These are phyloP conservation scores for Apaloderma vittatum DNA, from an alignment of 2,113 vertebrate genomes.

Conservation along the genomic window DNA sequence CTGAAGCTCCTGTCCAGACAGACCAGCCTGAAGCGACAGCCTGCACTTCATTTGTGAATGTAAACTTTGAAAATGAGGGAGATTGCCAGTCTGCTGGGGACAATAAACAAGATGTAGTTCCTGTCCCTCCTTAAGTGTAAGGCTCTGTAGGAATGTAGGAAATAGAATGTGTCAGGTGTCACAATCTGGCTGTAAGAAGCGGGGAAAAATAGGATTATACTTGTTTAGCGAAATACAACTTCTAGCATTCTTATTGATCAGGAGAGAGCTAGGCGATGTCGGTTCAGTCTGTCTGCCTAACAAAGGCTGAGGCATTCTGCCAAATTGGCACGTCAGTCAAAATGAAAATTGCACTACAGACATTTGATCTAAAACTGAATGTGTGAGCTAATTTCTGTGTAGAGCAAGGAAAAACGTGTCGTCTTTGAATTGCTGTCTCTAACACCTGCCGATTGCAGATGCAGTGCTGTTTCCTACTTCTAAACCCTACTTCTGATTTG, in stretches of 20 bases:
- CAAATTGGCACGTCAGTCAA: slow-evolving; percentile 2
- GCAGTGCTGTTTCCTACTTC: slow-evolving; percentile 6
- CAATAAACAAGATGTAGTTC: slow-evolving; percentile 81
- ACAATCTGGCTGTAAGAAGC: slow-evolving; percentile 8
- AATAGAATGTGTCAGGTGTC: slow-evolving; percentile 14
- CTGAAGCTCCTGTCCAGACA: slow-evolving; percentile 70
- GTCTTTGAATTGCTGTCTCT: slow-evolving; percentile 18
- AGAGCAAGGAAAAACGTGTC: slow-evolving; percentile 34
- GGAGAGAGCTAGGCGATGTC: slow-evolving; percentile 27
- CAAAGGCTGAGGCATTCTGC: slow-evolving; percentile 40
- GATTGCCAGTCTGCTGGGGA: slow-evolving; percentile 74
- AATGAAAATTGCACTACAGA: slow-evolving; percentile 55
- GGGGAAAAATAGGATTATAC: slow-evolving; percentile 62
- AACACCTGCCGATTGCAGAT: slow-evolving; percentile 29
- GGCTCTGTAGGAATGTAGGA: slow-evolving; percentile 16
- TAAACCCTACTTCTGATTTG: slow-evolving; percentile 32
- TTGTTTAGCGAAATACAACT: slow-evolving; percentile 62
- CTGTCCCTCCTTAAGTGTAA: slow-evolving; percentile 83
- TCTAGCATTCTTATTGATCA: slow-evolving; percentile 67
- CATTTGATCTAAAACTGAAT: slow-evolving; percentile 9
- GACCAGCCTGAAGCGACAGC: slow-evolving; percentile 76
- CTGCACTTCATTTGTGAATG: slow-evolving; percentile 76
- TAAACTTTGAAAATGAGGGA: slow-evolving; percentile 86
- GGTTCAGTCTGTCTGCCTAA: slow-evolving; percentile 48
- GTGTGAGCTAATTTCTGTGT: slow-evolving; percentile 14